Evolutionary conservation across 64 coral and sea anemone species (phyloP).

Genomic region (Catalaphyllia jardinei): DNA sequence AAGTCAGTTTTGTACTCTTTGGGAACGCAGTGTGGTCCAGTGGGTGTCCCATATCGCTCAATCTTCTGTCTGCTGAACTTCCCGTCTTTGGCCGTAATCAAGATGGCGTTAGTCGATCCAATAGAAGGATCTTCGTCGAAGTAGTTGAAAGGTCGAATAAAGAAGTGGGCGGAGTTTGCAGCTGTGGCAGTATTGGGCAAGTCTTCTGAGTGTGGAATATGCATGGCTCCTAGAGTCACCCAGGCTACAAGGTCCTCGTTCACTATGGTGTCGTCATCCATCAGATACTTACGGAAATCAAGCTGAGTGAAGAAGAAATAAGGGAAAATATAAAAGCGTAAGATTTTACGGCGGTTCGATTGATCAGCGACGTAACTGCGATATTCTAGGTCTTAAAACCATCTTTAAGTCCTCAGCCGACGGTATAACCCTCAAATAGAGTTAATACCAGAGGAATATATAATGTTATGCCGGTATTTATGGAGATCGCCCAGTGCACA

Average conservation of each 20-base stretch:
- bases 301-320: neutral
- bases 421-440: no score
- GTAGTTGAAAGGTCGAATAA: slow-evolving; percentile 80
- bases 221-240: slow-evolving; percentile 68
- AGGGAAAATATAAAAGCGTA: neutral
- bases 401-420: no score
- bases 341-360: neutral
- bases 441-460: no score
- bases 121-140: slow-evolving; percentile 89
- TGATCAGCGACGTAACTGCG: neutral
- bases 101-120: slow-evolving; percentile 48
- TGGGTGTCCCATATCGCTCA: neutral
- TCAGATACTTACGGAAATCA: neutral
- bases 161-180: slow-evolving; percentile 57
- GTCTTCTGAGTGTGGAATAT: slow-evolving; percentile 81
- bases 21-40: neutral
- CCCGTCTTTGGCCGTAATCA: slow-evolving; percentile 31
- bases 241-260: slow-evolving; percentile 77
- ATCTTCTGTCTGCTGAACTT: neutral
- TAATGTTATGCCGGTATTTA: no score
- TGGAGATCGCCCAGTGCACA: no score
- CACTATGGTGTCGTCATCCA: slow-evolving; percentile 64
- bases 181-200: slow-evolving; percentile 71
- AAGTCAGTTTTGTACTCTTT: neutral
- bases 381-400: no score